phyloP scores from a whole-genome alignment of 2,113 vertebrate genomes.

The Forbesichthys papilliferus region DNA sequence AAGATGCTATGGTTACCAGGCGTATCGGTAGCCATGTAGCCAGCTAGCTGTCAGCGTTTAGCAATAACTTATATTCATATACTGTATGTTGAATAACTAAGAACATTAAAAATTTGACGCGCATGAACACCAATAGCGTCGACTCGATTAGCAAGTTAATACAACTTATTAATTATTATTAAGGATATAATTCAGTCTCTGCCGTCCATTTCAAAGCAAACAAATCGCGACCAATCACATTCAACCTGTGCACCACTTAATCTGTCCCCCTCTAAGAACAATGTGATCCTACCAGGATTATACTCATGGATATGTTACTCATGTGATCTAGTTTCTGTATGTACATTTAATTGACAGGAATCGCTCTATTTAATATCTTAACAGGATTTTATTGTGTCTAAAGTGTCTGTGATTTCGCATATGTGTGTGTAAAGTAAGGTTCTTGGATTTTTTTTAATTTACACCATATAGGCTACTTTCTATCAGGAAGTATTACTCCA shows the following conservation, averaged over 20 bases:
- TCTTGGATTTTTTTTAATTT: background rate
- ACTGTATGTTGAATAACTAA: slow-evolving; percentile 1
- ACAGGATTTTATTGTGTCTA: too few relatives aligned
- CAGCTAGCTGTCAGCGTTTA: slow-evolving; percentile 13
- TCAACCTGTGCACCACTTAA: slow-evolving; percentile 23
- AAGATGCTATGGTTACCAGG: background rate
- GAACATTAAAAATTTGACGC: background rate
- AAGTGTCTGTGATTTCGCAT: too few relatives aligned
- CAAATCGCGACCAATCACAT: slow-evolving; percentile 59
- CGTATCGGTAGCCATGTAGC: background rate
- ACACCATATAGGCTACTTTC: background rate
- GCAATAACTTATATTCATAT: slow-evolving; percentile 19
- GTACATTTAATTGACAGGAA: background rate
- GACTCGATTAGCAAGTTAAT: background rate
- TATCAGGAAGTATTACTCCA: background rate
- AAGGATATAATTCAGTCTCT: slow-evolving; percentile 28
- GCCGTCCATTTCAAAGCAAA: slow-evolving; percentile 65
- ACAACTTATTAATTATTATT: background rate
- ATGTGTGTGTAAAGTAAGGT: background rate
- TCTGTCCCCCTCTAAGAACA: background rate
- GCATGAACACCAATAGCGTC: background rate
- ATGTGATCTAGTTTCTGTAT: background rate
- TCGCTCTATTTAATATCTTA: background rate
- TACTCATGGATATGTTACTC: too few relatives aligned
- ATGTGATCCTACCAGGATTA: background rate